Evolutionary conservation across 2,797 vertebrate genomes (phyloP).

Genomic region (Catostomus latipinnis): DNA sequence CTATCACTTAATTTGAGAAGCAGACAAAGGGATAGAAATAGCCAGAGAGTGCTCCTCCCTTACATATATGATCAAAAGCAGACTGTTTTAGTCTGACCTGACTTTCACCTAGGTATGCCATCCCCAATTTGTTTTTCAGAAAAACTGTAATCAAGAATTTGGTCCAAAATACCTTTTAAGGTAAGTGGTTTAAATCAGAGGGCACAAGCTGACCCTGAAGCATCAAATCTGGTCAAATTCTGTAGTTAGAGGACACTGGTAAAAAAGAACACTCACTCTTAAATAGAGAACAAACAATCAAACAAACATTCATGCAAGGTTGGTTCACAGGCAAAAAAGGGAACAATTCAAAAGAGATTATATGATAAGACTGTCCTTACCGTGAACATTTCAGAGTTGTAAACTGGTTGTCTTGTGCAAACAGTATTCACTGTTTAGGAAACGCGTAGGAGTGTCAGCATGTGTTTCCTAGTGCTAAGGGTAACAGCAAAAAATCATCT

Average conservation of each 20-base stretch:
- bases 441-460: conserved; percentile 30
- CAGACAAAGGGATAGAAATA: conserved; percentile 65
- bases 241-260: not conserved
- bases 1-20: conserved; percentile 55
- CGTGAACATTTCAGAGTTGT: not conserved
- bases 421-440: conserved; percentile 8
- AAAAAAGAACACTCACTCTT: not conserved
- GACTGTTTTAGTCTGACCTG: conserved; percentile 52
- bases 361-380: not conserved
- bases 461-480: conserved; percentile 14
- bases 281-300: not conserved
- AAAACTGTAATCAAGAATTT: conserved; percentile 37
- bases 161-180: conserved; percentile 28
- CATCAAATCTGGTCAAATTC: not conserved
- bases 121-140: conserved; percentile 29
- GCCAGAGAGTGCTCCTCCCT: conserved; percentile 37
- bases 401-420: not conserved
- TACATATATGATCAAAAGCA: conserved; percentile 59
- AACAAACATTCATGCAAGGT: not conserved
- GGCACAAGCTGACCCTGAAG: conserved; percentile 5
- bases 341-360: not conserved
- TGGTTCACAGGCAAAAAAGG: not conserved
- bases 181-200: conserved; percentile 24
- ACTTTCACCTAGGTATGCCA: conserved; percentile 2
- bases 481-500: conserved; percentile 9